Evolutionary conservation across 2,113 vertebrate genomes (phyloP).

Genomic region (Etia nguti): DNA sequence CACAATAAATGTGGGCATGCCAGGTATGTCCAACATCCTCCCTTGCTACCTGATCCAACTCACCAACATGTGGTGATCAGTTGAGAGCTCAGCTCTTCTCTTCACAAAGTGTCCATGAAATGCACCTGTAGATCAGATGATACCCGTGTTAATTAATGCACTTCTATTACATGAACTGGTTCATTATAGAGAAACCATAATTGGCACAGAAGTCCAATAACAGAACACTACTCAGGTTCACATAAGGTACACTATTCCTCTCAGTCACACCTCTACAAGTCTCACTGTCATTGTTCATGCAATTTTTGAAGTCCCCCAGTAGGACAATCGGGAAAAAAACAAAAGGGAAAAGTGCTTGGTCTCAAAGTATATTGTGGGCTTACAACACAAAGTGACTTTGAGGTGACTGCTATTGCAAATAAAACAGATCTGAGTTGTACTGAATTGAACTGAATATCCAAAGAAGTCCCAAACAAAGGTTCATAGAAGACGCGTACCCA

Average conservation of each 20-base stretch:
- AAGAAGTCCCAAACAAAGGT: too few species aligned
- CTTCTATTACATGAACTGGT: not conserved
- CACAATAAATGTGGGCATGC: not conserved
- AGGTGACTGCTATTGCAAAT: too few species aligned
- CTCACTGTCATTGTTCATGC: too few species aligned
- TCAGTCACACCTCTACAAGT: not conserved
- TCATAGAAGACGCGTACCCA: too few species aligned
- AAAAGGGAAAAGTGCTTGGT: too few species aligned
- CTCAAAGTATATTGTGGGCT: too few species aligned
- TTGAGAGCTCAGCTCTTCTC: not conserved
- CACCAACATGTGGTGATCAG: not conserved
- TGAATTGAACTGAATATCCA: too few species aligned
- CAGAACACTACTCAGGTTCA: not conserved
- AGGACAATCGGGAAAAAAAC: too few species aligned
- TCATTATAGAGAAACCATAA: not conserved
- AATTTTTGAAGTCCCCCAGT: too few species aligned
- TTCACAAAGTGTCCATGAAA: not conserved
- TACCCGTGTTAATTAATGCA: not conserved
- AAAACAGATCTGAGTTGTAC: too few species aligned
- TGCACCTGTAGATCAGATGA: not conserved
- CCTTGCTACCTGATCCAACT: not conserved
- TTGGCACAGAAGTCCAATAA: not conserved
- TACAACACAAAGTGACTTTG: too few species aligned
- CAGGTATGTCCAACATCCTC: not conserved
- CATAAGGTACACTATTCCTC: not conserved